Base-by-base conservation (phyloP, 2,797 vertebrate species). In the Mionectes olivaceus region DNA sequence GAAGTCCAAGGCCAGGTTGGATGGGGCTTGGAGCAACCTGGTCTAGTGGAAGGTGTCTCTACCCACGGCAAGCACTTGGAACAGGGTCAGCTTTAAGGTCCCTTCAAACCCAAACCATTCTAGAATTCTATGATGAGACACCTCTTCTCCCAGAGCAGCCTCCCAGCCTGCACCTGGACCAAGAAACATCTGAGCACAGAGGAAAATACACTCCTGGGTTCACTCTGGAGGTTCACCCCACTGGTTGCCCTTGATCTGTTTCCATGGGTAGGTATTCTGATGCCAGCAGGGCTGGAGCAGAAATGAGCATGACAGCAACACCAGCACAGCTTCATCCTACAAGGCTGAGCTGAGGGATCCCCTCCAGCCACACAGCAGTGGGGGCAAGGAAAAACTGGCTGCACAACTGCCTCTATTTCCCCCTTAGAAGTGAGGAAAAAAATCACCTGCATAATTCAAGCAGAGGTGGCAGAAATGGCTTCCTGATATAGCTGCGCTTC, bases 401-500 rank as follows among this genome's bases (percentile, higher is more conserved):
- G 74, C 74, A 57, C 74, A 39, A 27, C 33, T 16, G 15, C 56
- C 47, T 60, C 39, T 33, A 21, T 47, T 61, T 52, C 7, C 0
- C 85, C 80, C 67, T 80, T 57, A 71, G 55, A 87, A 89, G 11
- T 4, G 3, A 87, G 46, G 61, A 7, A 2, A 25, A 32, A 46
- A 50, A 78, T 52, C 71, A 78, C 86, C 80, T 87, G 88, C 94
- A 90, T 95, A 94, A 95, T 89, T 94, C 76, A 71, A 94, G 88
- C 87, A 80, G 90, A 89, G 83, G 91, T 90, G 87, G 93, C 88
- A 92, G 95, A 94, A 97, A 92, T 64, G 65, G 85, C 90, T 95
- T 95, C 95, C 92, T 32, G 30, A 95, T 93, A 95, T 93, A 96
- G 94, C 95, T 65, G 87, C 16, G 64, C 86, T 87, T 92, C 85